phyloP scores from a whole-genome alignment of 2,888 invertebrate genomes.

The Bhutanitis thaidina region DNA sequence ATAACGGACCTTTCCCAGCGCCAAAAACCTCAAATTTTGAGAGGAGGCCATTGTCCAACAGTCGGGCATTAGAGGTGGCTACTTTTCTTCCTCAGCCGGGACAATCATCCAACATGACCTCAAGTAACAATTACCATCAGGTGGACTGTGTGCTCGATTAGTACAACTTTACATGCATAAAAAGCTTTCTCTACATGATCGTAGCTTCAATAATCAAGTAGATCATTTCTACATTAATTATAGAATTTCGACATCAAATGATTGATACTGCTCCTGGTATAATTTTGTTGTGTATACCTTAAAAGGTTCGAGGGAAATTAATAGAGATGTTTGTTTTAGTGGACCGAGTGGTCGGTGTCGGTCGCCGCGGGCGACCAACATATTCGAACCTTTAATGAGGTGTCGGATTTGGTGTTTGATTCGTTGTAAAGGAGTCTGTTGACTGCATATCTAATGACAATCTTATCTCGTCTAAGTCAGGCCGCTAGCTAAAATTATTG shows the following conservation, averaged over 20 bases:
- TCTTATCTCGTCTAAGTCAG: constrained; percentile 18
- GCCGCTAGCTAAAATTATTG: constrained; percentile 9
- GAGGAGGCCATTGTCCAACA: no score
- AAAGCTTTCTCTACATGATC: no score
- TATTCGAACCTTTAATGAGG: constrained; percentile 58
- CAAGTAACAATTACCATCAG: no score
- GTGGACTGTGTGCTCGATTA: no score
- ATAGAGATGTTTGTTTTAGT: constrained; percentile 75
- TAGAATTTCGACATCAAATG: constrained; percentile 49
- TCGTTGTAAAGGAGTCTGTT: constrained; percentile 41
- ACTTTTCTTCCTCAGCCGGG: no score
- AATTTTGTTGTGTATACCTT: constrained; percentile 45
- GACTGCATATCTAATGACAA: constrained; percentile 18
- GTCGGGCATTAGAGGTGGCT: no score
- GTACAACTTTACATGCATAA: no score
- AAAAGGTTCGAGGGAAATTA: constrained; percentile 53
- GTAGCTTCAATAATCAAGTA: not conserved
- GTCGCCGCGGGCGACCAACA: constrained; percentile 61
- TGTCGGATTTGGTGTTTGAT: constrained; percentile 55
- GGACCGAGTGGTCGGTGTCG: constrained; percentile 33
- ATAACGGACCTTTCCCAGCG: no score
- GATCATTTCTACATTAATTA: constrained; percentile 60
- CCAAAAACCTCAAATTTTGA: no score
- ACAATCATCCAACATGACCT: no score
- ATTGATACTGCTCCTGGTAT: constrained; percentile 61